phyloP scores from a whole-genome alignment of 2,797 vertebrate species.

The Rhynchonycteris naso region DNA sequence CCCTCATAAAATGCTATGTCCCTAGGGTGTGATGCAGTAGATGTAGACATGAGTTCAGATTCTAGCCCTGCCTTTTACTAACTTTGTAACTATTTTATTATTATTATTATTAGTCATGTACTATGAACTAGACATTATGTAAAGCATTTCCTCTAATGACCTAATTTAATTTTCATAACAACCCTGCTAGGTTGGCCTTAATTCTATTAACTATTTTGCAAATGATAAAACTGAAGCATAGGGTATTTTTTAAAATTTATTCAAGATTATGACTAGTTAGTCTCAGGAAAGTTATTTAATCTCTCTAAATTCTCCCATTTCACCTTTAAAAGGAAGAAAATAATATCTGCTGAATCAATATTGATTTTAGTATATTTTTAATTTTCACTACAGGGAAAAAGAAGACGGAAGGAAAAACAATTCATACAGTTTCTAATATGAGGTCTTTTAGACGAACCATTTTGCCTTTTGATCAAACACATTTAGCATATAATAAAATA shows the following conservation, averaged over 20 bases:
- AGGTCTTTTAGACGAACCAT: neutral
- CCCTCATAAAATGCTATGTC: neutral
- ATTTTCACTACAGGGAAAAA: neutral
- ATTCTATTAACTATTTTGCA: neutral
- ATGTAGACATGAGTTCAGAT: neutral
- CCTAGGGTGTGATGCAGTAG: neutral
- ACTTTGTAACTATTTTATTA: neutral
- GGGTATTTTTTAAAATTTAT: neutral
- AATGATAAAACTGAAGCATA: neutral
- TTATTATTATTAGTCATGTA: neutral
- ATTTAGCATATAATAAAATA: conserved; percentile 3
- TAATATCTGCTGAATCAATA: neutral
- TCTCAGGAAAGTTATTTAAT: neutral
- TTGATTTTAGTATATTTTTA: neutral
- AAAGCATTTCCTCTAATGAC: conserved; percentile 11
- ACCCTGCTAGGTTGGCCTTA: neutral
- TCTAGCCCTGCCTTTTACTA: neutral
- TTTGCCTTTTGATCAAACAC: conserved; percentile 6
- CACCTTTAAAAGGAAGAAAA: neutral
- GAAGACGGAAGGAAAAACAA: neutral
- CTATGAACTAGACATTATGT: neutral
- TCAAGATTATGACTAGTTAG: neutral
- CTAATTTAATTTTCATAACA: conserved; percentile 26
- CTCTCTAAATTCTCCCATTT: neutral
- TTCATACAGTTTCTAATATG: neutral